Conservation (phyloP, 1,140 invertebrate genomes). For the Steinernema feltiae region DNA sequence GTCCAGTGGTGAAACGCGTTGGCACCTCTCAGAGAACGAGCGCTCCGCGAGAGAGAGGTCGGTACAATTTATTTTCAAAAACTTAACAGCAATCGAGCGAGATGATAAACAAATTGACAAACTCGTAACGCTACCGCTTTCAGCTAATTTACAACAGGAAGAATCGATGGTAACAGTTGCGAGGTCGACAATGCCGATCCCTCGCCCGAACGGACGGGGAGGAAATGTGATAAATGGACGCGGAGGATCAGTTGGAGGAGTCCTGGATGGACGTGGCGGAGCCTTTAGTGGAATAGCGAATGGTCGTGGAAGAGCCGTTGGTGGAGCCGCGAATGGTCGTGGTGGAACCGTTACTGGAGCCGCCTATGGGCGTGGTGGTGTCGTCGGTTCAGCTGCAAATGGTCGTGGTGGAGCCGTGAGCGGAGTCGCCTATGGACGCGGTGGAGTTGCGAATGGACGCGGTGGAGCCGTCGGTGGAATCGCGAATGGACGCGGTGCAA, state of each 20-base stretch:
- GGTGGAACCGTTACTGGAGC: no score
- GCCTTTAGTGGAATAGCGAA: no score
- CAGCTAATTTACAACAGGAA: neutral
- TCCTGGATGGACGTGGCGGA: no score
- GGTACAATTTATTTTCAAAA: neutral
- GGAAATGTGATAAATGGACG: no score
- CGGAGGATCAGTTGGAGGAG: no score
- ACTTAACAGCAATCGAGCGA: neutral
- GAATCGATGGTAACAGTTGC: neutral
- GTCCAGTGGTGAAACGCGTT: neutral
- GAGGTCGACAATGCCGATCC: neutral
- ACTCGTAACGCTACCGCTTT: neutral
- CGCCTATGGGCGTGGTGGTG: no score
- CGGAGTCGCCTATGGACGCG: neutral
- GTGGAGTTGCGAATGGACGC: neutral
- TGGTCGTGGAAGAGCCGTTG: no score
- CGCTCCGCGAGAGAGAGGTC: neutral
- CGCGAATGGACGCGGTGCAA: neutral
- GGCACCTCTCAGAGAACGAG: neutral
- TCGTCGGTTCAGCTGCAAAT: no score
- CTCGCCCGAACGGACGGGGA: neutral
- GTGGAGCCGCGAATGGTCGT: no score
- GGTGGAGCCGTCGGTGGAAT: neutral
- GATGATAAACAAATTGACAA: neutral
- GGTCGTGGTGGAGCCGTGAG: no score